phyloP scores from a whole-genome alignment of 2,888 invertebrate species.

The Eilema sororculum region DNA sequence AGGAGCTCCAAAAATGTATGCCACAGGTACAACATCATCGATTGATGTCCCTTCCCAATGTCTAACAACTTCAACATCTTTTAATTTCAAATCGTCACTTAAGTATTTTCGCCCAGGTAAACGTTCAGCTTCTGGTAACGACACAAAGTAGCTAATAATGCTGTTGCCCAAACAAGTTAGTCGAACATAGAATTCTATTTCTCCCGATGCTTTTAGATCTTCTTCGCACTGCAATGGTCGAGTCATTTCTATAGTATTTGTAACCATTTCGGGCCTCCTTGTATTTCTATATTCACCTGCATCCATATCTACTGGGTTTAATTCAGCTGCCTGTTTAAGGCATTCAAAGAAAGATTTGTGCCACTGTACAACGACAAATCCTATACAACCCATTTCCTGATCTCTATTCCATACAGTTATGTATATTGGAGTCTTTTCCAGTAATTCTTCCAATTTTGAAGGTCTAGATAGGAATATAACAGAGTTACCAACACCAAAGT shows the following conservation, averaged over 20 bases:
- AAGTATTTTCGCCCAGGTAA: constrained; percentile 80
- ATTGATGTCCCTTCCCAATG: constrained; percentile 82
- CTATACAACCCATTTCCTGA: constrained; percentile 76
- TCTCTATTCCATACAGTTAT: constrained; percentile 83
- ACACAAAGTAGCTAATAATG: constrained; percentile 73
- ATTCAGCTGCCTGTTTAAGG: constrained; percentile 66
- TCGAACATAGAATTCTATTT: constrained; percentile 76
- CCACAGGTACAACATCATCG: constrained; percentile 75
- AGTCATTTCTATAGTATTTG: constrained; percentile 74
- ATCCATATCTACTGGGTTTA: constrained; percentile 78
- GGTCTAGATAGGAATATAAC: constrained; percentile 80
- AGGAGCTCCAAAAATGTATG: constrained; percentile 79
- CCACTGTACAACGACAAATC: constrained; percentile 76
- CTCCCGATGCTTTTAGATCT: constrained; percentile 78
- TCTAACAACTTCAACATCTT: constrained; percentile 80
- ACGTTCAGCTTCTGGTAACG: constrained; percentile 82
- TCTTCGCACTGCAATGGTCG: constrained; percentile 78
- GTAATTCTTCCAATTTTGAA: constrained; percentile 72
- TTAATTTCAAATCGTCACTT: constrained; percentile 74
- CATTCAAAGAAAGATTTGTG: constrained; percentile 76
- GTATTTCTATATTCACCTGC: constrained; percentile 77
- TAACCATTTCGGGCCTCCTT: constrained; percentile 71
- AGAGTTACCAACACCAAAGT: constrained; percentile 80
- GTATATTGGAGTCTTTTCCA: constrained; percentile 75
- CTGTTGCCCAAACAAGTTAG: constrained; percentile 77